A percentile compares a stretch with the other conserved stretches of the same genome.
These are phyloP conservation scores for Kryptolebias marmoratus DNA, from an alignment of 2,113 vertebrate species.

Conservation along the genomic window DNA sequence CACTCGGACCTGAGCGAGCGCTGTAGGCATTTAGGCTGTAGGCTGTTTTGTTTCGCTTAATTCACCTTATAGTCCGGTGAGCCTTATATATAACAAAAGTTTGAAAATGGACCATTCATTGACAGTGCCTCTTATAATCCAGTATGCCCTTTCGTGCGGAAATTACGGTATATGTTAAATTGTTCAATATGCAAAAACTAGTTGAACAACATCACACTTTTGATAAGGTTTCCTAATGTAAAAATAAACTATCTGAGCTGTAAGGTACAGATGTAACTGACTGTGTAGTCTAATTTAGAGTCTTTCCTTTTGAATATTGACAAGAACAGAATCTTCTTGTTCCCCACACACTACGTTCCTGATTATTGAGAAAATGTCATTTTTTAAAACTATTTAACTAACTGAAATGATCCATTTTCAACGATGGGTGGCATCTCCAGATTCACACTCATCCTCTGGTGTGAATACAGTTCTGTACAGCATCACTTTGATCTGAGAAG, in stretches of 20 bases:
- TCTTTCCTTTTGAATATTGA: conserved; percentile 2
- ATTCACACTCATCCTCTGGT: conserved; percentile 4
- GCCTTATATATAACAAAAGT: too few relatives aligned
- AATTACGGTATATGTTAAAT: too few relatives aligned
- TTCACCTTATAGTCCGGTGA: too few relatives aligned
- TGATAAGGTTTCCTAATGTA: neutral
- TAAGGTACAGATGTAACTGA: neutral
- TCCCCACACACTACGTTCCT: neutral
- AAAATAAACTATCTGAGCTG: conserved; percentile 4
- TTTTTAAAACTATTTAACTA: conserved; percentile 17
- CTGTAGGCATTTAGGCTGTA: neutral
- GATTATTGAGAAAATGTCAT: conserved; percentile 9
- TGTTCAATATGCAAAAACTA: neutral
- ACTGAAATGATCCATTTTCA: conserved; percentile 4
- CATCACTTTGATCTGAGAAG: conserved; percentile 41
- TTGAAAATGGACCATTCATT: too few relatives aligned
- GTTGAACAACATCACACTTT: neutral
- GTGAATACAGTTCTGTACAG: conserved; percentile 27
- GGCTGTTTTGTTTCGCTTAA: too few relatives aligned
- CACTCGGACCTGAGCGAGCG: too few relatives aligned
- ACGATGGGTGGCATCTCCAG: neutral
- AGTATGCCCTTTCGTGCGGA: too few relatives aligned
- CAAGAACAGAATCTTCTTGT: neutral
- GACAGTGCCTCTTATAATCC: too few relatives aligned
- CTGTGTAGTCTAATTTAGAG: neutral